These are phyloP conservation scores for Megaptera novaeangliae DNA, from an alignment of 2,113 vertebrate species.

Conservation along the genomic window DNA sequence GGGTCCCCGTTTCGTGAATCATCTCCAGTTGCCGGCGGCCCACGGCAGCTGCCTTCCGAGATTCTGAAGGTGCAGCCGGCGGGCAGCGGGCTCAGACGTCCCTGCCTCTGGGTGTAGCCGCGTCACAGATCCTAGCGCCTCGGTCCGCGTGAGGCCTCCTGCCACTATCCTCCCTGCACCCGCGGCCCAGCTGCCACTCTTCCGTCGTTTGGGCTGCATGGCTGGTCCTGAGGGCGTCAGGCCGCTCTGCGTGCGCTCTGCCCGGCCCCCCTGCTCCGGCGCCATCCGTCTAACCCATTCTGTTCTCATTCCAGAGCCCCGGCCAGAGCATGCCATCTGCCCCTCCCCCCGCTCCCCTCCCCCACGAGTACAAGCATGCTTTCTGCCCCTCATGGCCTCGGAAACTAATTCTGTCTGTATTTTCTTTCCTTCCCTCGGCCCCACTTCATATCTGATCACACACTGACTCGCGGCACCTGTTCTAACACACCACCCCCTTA, in stretches of 20 bases:
- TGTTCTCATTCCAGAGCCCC: constrained; percentile 81
- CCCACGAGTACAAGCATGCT: constrained; percentile 90
- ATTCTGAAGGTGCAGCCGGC: neutral
- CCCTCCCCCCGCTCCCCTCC: neutral
- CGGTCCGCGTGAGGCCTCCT: neutral
- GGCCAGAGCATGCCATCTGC: constrained; percentile 87
- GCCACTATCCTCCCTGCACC: constrained; percentile 13
- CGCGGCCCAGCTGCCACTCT: neutral
- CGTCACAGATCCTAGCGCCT: neutral
- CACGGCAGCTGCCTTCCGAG: neutral
- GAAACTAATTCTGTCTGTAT: constrained; percentile 99
- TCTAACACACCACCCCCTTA: constrained; percentile 81
- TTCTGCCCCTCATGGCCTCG: constrained; percentile 85
- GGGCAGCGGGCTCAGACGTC: neutral
- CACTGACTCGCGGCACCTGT: constrained; percentile 72
- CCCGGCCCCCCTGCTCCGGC: neutral
- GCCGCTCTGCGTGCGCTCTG: constrained; percentile 49
- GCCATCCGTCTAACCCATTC: constrained; percentile 51
- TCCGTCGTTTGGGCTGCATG: neutral
- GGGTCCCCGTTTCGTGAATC: neutral
- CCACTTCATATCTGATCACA: constrained; percentile 85
- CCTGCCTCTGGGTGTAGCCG: neutral
- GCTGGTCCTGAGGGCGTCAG: neutral
- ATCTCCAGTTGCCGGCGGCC: neutral
- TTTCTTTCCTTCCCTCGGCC: constrained; percentile 82